These are phyloP conservation scores for Standfussiana lucernea DNA, from an alignment of 2,888 invertebrate species.

Conservation along the genomic window DNA sequence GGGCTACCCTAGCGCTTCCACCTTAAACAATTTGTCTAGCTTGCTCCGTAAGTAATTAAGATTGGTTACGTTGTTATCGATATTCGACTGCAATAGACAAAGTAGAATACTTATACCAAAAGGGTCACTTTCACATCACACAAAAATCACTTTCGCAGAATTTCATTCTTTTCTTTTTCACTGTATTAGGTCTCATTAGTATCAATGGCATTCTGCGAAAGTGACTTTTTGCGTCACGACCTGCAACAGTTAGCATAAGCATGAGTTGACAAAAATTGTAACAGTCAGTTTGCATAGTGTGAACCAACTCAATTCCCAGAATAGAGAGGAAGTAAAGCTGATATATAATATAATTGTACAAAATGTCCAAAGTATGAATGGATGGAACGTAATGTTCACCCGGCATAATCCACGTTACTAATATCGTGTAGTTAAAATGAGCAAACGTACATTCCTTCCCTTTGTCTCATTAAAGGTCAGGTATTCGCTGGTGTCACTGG, in stretches of 20 bases:
- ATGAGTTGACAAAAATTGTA: neutral
- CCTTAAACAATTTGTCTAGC: neutral
- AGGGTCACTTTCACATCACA: too few relatives aligned
- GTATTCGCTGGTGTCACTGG: constrained; percentile 48
- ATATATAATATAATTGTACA: neutral
- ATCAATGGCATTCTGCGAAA: neutral
- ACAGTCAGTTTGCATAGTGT: too few relatives aligned
- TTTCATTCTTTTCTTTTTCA: too few relatives aligned
- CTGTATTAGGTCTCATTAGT: neutral
- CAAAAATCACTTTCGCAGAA: too few relatives aligned
- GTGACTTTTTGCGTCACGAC: neutral
- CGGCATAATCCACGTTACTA: neutral
- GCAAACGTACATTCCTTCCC: constrained; percentile 55
- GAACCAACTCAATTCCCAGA: neutral
- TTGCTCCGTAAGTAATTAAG: neutral
- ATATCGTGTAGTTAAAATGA: constrained; percentile 28
- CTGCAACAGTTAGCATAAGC: neutral
- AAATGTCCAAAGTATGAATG: neutral
- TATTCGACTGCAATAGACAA: neutral
- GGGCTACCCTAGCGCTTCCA: too few relatives aligned
- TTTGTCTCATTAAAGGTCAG: constrained; percentile 59
- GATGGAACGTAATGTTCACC: neutral
- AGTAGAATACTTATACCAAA: neutral
- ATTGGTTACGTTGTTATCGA: neutral
- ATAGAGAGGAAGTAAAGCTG: too few relatives aligned